Evolutionary conservation across 2,113 vertebrate species (phyloP).

Genomic region (Lasiurus cinereus): DNA sequence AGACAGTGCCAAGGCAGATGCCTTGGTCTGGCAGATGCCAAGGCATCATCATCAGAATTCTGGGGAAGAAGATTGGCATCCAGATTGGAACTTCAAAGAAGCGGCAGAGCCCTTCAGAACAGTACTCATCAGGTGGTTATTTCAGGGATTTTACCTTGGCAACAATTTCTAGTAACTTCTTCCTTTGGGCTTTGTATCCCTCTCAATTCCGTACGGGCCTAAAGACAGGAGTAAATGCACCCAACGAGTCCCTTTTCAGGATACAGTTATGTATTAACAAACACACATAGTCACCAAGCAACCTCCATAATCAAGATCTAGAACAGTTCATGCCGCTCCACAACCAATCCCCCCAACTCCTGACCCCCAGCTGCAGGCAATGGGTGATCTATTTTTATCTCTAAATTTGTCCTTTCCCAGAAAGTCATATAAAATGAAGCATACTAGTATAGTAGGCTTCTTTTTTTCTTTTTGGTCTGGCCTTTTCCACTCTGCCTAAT

Average conservation of each 20-base stretch:
- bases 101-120: not conserved
- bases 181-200: not conserved
- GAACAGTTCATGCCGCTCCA: not conserved
- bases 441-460: not conserved
- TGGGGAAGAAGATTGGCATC: not conserved
- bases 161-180: not conserved
- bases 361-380: not conserved
- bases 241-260: not conserved
- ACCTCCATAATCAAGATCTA: not conserved
- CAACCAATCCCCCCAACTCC: not conserved
- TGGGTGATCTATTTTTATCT: not conserved
- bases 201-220: not conserved
- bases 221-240: not conserved
- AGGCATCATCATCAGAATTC: not conserved
- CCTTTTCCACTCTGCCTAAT: not conserved
- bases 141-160: constrained; percentile 34
- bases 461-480: not conserved
- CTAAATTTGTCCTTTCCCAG: not conserved
- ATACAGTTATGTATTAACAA: not conserved
- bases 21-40: not conserved
- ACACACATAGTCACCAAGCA: not conserved
- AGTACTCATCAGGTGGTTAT: not conserved
- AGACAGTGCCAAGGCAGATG: not conserved
- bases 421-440: not conserved
- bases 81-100: constrained; percentile 32